Base-by-base conservation (phyloP, 2,888 invertebrate genomes). In the Cordilura impudica region DNA sequence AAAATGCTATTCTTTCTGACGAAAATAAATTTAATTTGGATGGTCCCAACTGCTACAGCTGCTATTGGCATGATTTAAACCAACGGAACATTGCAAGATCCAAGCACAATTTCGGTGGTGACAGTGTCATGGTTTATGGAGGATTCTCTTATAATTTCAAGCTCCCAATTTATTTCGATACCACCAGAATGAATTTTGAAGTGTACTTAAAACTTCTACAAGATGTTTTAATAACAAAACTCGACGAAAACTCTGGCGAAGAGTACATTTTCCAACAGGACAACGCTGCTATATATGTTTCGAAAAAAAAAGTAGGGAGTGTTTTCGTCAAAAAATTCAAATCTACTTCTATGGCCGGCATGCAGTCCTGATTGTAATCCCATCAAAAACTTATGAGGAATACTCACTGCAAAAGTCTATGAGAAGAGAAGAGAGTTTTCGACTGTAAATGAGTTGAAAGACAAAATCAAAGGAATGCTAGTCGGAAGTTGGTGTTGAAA, bases 301-400 rank as follows among this genome's bases (percentile, higher is more conserved):
- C 21, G 6, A 26, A 26, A 23, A 26, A 21, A 21, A 51, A 51
- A 51, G 23, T 6, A 45, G 31, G 10, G 5, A 53, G 35, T 49
- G n/a, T 19, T 35, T n/a, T n/a, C n/a, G n/a, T n/a, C n/a, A 56
- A 56, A 16, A 16, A 19, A 56, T 35, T 12, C 16, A 19, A 56
- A 26, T 6, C 26, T 26, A 4, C 26, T 26, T 4, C 26, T 26
- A n/a, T 10, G 39, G 23, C 19, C 43, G 35, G 43, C 45, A 12
- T 60, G 23, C 60, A 60, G 60, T 60, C 45, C 60, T 2, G 43
- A 60, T 45, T 60, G 43, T 8, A 60, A 60, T 8, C 58, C 39
- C 12, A 66, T 66, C 2, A 45, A 66, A 23, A 43, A 66, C 43
- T 26, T 66, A 16, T 56, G 67, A 45, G 54, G 67, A 45, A 67